These are phyloP conservation scores for Myocastor coypus DNA, from an alignment of 2,113 vertebrate species.

Conservation along the genomic window DNA sequence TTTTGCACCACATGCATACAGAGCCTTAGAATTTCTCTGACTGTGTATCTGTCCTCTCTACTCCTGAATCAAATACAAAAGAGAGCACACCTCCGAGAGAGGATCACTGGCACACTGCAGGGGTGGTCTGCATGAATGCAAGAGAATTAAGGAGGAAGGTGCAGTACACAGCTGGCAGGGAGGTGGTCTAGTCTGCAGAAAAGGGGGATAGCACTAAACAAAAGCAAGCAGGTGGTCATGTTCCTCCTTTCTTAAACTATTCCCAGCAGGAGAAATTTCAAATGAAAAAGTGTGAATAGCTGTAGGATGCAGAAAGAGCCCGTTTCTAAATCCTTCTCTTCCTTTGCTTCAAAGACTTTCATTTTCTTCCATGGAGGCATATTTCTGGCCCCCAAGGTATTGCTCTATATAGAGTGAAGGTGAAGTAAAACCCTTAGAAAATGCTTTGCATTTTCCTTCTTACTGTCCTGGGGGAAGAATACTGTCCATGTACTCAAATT, in stretches of 20 bases:
- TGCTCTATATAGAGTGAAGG: neutral
- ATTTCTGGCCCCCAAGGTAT: neutral
- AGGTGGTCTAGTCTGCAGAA: neutral
- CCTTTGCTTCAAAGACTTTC: neutral
- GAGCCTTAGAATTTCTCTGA: neutral
- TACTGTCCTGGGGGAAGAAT: neutral
- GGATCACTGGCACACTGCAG: neutral
- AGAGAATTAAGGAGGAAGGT: neutral
- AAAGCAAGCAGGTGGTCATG: accelerated
- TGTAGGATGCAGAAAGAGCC: neutral
- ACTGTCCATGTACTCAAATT: neutral
- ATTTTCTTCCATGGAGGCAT: neutral
- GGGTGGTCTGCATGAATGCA: neutral
- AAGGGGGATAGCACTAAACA: accelerated
- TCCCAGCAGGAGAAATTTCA: neutral
- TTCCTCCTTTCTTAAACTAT: neutral
- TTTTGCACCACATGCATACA: accelerated
- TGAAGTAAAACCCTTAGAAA: neutral
- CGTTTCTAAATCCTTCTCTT: neutral
- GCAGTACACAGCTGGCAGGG: neutral
- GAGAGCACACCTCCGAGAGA: neutral
- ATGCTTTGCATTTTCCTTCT: neutral
- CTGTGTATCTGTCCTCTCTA: accelerated
- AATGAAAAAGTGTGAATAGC: neutral
- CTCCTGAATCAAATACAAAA: accelerated